These are phyloP conservation scores for Fregata magnificens DNA, from an alignment of 2,113 vertebrate genomes.

Conservation along the genomic window DNA sequence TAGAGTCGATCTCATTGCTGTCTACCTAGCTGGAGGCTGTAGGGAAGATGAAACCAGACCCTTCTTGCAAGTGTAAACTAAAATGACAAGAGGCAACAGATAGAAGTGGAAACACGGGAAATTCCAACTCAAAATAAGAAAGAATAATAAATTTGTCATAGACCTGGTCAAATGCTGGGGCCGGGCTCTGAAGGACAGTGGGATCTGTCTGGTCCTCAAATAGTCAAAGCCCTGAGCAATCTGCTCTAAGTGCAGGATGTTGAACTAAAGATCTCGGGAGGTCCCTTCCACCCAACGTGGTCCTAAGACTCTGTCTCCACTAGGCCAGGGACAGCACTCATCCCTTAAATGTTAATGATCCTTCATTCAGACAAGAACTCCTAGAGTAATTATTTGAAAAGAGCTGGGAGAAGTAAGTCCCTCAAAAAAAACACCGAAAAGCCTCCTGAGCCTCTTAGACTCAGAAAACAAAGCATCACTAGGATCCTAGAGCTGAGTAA, in stretches of 20 bases:
- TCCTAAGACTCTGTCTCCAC: neutral
- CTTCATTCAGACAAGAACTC: neutral
- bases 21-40: neutral
- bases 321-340: neutral
- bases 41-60: neutral
- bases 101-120: neutral
- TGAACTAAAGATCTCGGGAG: neutral
- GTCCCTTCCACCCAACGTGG: neutral
- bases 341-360: neutral
- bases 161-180: neutral
- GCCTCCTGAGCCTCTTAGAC: neutral
- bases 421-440: neutral
- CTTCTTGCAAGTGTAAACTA: neutral
- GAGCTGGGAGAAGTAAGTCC: neutral
- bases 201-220: neutral
- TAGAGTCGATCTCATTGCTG: neutral
- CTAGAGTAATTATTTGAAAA: neutral
- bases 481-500: neutral
- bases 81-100: neutral
- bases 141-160: neutral
- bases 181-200: neutral
- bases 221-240: neutral
- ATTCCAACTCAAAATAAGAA: neutral
- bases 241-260: neutral
- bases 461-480: neutral